Evolutionary conservation across 2,797 vertebrate genomes (phyloP), one percentile per base, ranked within the genome.

Genomic region (Malurus leucopterus): DNA sequence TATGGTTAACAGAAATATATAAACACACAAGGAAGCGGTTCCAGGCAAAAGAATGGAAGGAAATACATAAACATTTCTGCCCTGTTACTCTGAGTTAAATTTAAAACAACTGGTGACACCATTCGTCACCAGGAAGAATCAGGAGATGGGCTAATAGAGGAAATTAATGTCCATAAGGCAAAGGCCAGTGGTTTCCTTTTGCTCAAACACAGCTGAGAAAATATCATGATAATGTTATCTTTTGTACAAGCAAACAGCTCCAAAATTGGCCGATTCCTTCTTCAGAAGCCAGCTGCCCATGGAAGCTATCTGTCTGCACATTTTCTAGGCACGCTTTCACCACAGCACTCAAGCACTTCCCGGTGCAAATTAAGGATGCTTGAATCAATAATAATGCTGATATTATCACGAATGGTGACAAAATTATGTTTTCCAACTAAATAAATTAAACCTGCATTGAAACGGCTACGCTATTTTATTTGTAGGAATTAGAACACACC

Each of bases 201-300:
- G 22, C 58, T 90, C 86, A 61, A 91, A 21, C 65, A 86, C 86
- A 93, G 75, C 72, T 91, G 91, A 92, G 79, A 92, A 95, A 92
- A 94, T 92, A 85, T 43, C 15, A 71, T 59, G 7, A 38, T 80
- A 74, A 75, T 43, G 18, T 89, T 90, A 92, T 78, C 75, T 85
- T 79, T 82, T 36, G 62, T n/a, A 24, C 12, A 85, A 72, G n/a
- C 49, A 80, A 88, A 69, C 22, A 72, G 27, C 24, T 71, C 24
- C 0, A 19, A 80, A 85, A 67, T 22, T 20, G 44, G 15, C 6
- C 44, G 47, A 3, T 44, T 89, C 78, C 79, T 72, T 86, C 72
- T 83, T 69, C 62, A 77, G 76, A 92, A 85, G 53, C 54, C 58
- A 90, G 57, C 63, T 90, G 78, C 62, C 43, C 24, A 17, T 4